Evolutionary conservation across 2,113 vertebrate genomes (phyloP).

Genomic region (Bucco capensis): DNA sequence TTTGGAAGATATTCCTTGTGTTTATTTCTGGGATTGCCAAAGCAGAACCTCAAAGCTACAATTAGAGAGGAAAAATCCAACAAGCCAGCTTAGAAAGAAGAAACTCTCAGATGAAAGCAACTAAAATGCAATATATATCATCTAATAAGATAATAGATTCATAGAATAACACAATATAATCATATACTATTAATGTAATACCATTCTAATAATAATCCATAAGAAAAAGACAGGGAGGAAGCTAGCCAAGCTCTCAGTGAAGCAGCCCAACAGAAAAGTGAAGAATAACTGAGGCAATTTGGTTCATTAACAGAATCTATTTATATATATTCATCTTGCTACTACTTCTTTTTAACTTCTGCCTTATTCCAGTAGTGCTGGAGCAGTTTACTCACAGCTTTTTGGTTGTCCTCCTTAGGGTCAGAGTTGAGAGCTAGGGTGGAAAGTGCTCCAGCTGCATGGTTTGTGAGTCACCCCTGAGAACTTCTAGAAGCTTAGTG

Average conservation of each 20-base stretch:
- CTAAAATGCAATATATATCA: not conserved
- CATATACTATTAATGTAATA: no score
- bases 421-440: not conserved
- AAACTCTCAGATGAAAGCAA: not conserved
- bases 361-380: not conserved
- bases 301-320: not conserved
- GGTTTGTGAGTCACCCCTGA: not conserved
- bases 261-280: not conserved
- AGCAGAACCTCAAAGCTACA: not conserved
- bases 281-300: not conserved
- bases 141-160: no score
- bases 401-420: not conserved
- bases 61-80: not conserved
- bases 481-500: not conserved
- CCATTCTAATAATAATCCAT: no score
- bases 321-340: not conserved
- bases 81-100: not conserved
- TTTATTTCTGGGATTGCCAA: not conserved
- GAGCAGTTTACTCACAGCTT: not conserved
- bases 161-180: no score
- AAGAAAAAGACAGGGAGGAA: not conserved
- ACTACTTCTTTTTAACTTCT: not conserved
- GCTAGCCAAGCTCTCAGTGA: not conserved
- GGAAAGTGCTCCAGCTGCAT: not conserved
- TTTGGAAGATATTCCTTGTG: not conserved